Evolutionary conservation across 2,797 vertebrate species (phyloP).

Genomic region (Typhlichthys eigenmanni): DNA sequence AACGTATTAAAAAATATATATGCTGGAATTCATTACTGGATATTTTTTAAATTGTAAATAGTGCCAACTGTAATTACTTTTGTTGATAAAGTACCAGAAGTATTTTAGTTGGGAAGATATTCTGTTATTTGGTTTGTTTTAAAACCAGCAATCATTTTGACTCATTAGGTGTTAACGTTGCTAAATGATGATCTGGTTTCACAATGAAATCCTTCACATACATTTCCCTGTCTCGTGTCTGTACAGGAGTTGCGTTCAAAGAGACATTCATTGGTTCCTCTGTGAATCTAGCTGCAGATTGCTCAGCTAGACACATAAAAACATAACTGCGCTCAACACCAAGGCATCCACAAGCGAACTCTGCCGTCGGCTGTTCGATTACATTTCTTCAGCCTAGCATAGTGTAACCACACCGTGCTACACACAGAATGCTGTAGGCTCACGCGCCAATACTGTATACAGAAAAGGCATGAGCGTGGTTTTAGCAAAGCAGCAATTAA

Average conservation of each 20-base stretch:
- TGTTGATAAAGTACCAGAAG: slow-evolving; percentile 6
- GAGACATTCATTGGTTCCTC: slow-evolving; percentile 30
- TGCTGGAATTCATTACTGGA: slow-evolving; percentile 47
- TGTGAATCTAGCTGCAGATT: slow-evolving; percentile 33
- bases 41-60: slow-evolving; percentile 38
- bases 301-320: slow-evolving; percentile 37
- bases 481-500: slow-evolving; percentile 56
- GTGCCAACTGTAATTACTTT: slow-evolving; percentile 35
- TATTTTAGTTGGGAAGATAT: not conserved
- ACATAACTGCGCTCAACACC: slow-evolving; percentile 39
- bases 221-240: slow-evolving; percentile 50
- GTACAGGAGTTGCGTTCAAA: slow-evolving; percentile 42
- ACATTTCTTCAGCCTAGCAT: slow-evolving; percentile 42
- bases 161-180: slow-evolving; percentile 24
- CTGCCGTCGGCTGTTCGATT: slow-evolving; percentile 25
- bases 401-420: slow-evolving; percentile 53
- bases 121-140: not conserved
- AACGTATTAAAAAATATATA: slow-evolving; percentile 32
- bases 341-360: slow-evolving; percentile 50
- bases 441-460: slow-evolving; percentile 48
- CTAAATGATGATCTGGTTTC: slow-evolving; percentile 30
- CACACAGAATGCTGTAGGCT: slow-evolving; percentile 47
- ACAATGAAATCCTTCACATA: slow-evolving; percentile 49
- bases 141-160: not conserved
- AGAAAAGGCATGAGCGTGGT: slow-evolving; percentile 54